A percentile compares a stretch with the other conserved stretches of the same genome.
These are phyloP conservation scores for Hirudo medicinalis DNA, from an alignment of 1,140 invertebrate species.

Conservation along the genomic window DNA sequence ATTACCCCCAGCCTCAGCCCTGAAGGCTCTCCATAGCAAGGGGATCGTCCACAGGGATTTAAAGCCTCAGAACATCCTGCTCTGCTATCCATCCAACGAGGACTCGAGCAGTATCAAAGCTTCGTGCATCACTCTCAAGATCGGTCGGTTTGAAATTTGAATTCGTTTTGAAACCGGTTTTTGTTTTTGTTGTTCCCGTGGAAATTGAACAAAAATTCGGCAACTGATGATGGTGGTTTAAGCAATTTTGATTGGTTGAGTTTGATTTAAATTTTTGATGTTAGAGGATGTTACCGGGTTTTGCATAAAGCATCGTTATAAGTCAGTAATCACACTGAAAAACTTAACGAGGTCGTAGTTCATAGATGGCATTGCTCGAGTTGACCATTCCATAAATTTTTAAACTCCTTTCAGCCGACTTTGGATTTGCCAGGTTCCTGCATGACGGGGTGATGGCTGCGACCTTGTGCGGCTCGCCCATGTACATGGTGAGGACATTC, in stretches of 20 bases:
- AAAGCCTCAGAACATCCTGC: constrained; percentile 91
- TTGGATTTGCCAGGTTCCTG: constrained; percentile 95
- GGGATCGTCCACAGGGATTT: constrained; percentile 96
- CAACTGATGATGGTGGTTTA: too few relatives aligned
- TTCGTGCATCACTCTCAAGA: neutral
- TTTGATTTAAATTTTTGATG: too few relatives aligned
- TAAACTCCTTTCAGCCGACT: constrained; percentile 64
- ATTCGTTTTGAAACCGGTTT: too few relatives aligned
- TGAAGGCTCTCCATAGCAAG: constrained; percentile 88
- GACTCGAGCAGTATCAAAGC: neutral
- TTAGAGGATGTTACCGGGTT: too few relatives aligned
- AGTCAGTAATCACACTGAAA: too few relatives aligned
- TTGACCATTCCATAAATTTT: too few relatives aligned
- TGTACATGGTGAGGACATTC: constrained; percentile 77
- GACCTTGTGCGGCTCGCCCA: constrained; percentile 94
- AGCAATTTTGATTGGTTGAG: too few relatives aligned
- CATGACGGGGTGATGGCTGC: constrained; percentile 98
- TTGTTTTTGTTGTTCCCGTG: neutral
- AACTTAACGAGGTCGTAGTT: too few relatives aligned
- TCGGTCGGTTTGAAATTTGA: neutral
- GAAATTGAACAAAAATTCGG: too few relatives aligned
- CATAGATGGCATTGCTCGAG: too few relatives aligned
- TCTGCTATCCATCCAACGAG: constrained; percentile 53
- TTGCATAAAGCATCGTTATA: too few relatives aligned
- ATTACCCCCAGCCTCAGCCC: constrained; percentile 63